Percentiles rank a stretch among this genome's conserved stretches.
Conservation (phyloP, 2,113 vertebrate species). For the Labeo rohita region DNA sequence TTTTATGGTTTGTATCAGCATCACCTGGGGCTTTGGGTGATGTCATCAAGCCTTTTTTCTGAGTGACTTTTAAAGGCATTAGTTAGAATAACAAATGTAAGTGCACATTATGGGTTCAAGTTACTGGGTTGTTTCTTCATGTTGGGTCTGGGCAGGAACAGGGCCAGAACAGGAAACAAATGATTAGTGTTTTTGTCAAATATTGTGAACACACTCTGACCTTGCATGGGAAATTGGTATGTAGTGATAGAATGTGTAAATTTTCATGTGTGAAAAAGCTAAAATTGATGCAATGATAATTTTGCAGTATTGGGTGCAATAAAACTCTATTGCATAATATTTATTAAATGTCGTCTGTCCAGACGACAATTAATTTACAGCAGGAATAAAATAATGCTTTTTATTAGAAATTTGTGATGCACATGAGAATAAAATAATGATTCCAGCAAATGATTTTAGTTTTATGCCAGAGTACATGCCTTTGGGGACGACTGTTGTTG, state of each 20-base stretch:
- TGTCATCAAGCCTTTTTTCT: conserved; percentile 22
- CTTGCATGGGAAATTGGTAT: conserved; percentile 22
- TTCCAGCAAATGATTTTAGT: conserved; percentile 5
- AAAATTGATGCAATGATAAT: not conserved
- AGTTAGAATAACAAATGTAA: conserved; percentile 42
- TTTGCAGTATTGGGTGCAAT: not conserved
- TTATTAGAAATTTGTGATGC: not conserved
- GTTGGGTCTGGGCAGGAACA: conserved; percentile 21
- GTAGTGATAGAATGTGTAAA: not conserved
- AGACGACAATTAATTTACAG: not conserved
- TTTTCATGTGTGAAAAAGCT: conserved; percentile 7
- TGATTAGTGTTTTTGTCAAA: conserved; percentile 7
- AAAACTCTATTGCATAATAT: not conserved
- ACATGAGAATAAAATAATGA: not conserved
- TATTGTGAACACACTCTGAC: not conserved
- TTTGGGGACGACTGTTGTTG: not conserved
- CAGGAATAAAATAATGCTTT: not conserved
- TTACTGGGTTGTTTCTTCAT: conserved; percentile 35
- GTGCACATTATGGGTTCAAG: conserved; percentile 1
- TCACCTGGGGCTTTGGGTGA: not conserved
- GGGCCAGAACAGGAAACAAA: conserved; percentile 39
- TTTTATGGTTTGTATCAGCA: conserved; percentile 15
- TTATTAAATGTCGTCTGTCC: not conserved
- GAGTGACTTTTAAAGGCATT: conserved; percentile 14
- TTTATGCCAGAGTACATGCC: not conserved